These are phyloP conservation scores for Drosophila neotestacea DNA, from an alignment of 2,888 invertebrate species.

Conservation along the genomic window DNA sequence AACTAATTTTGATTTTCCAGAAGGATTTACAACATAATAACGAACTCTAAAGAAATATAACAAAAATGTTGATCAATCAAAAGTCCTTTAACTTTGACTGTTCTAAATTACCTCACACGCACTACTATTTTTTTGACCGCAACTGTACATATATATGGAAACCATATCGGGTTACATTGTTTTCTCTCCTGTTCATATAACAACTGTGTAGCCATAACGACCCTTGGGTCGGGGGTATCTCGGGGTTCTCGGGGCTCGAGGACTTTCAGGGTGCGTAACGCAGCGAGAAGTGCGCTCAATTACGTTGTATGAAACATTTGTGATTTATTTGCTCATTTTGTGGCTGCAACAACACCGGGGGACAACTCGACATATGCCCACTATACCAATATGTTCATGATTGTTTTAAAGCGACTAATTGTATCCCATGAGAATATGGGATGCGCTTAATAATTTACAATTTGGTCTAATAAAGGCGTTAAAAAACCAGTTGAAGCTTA, in stretches of 20 bases:
- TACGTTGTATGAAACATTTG: constrained; percentile 72
- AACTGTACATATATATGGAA: constrained; percentile 34
- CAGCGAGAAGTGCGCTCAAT: constrained; percentile 59
- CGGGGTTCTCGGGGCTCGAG: constrained; percentile 1
- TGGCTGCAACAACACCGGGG: constrained; percentile 44
- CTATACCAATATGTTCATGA: constrained; percentile 36
- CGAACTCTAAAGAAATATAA: no score
- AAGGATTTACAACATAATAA: no score
- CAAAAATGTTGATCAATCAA: no score
- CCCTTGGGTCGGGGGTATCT: constrained; percentile 25
- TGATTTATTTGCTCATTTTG: constrained; percentile 80
- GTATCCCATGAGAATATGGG: constrained; percentile 59
- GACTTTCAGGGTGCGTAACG: constrained; percentile 45
- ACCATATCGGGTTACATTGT: constrained; percentile 65
- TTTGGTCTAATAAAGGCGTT: constrained; percentile 48
- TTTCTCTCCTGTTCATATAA: constrained; percentile 48
- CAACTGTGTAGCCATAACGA: constrained; percentile 67
- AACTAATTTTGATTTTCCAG: no score
- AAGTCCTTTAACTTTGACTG: no score
- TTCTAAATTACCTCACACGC: no score
- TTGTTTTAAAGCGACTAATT: constrained; percentile 68
- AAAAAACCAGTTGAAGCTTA: constrained; percentile 10
- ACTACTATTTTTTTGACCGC: no score
- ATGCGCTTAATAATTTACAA: constrained; percentile 45
- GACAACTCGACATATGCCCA: constrained; percentile 59